phyloP scores from a whole-genome alignment of 2,797 vertebrate species.

The Ataeniobius toweri region DNA sequence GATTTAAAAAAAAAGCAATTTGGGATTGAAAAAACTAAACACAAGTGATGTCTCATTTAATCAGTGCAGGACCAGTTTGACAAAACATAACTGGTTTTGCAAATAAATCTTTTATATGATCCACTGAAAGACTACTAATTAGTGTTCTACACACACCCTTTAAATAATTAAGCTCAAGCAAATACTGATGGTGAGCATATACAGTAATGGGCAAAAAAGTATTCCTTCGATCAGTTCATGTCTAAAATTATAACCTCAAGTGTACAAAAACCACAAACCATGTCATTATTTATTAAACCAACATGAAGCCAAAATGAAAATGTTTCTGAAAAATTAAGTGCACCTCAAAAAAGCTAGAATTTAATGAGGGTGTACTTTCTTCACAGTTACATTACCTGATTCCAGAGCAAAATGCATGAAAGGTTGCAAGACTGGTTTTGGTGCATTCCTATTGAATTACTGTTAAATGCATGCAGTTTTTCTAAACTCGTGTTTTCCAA shows the following conservation, averaged over 20 bases:
- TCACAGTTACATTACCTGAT: neutral
- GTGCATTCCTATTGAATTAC: neutral
- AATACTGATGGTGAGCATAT: neutral
- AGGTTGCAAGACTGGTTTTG: neutral
- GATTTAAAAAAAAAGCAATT: neutral
- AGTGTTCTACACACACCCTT: constrained; percentile 34
- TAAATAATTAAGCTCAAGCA: constrained; percentile 27
- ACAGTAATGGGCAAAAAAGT: neutral
- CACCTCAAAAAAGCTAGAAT: neutral
- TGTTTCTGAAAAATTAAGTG: neutral
- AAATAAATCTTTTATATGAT: constrained; percentile 12
- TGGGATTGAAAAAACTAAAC: neutral
- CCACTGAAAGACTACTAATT: constrained; percentile 39
- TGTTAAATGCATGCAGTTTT: neutral
- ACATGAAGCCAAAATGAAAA: neutral
- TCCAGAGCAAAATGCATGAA: neutral
- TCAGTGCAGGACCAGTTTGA: neutral
- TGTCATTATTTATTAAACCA: neutral
- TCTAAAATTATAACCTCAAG: neutral
- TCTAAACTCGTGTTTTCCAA: too few relatives aligned
- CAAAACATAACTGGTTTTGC: neutral
- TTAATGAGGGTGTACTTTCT: neutral
- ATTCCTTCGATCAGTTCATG: neutral
- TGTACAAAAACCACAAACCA: constrained; percentile 1
- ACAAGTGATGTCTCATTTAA: neutral